Base-by-base conservation (phyloP, 2,888 invertebrate species). In the Myopa testacea region DNA sequence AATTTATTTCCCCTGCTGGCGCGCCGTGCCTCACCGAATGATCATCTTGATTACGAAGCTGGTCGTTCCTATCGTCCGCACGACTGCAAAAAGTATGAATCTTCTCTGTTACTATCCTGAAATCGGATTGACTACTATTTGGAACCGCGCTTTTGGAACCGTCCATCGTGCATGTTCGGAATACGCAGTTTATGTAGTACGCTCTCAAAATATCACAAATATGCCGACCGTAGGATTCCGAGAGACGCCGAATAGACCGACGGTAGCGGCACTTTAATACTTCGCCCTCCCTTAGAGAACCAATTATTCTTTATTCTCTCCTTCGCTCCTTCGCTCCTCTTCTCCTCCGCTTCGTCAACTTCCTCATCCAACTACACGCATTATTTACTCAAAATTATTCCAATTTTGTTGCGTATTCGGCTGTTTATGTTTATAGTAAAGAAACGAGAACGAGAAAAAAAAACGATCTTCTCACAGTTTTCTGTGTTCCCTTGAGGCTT, bases 351-450 rank as follows among this genome's bases (percentile, higher is more conserved):
- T n/a, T 68, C 68, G 37, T 68, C 38, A 5, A 6, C 19, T 38
- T 40, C 16, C 40, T 40, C n/a, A 16, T 19, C 45, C 40, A 12
- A 37, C 19, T 37, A 14, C 14, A 37, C 14, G 63, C 34, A 37
- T 26, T 37, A 8, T 7, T 34, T 8, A 34, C 63, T 63, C 63
- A 63, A 45, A 45, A 45, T 45, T 45, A 45, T 63, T 34, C 63
- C 37, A 37, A 63, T 72, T 67, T 74, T 38, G 60, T 69, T 26
- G 38, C 55, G 45, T 75, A 34, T 68, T 76, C 55, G 38, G 26
- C n/a, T n/a, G n/a, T n/a, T 38, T 58, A 58, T 77, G 4, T 45
- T 45, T 10, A 45, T 6, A 55, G 55, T n/a, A 16, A 4, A 55
- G 16, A 5, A 55, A 55, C 6, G 16, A 55, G 10, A 16, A n/a